Conservation (phyloP, 2,888 invertebrate species). For the Epinotia bilunana region DNA sequence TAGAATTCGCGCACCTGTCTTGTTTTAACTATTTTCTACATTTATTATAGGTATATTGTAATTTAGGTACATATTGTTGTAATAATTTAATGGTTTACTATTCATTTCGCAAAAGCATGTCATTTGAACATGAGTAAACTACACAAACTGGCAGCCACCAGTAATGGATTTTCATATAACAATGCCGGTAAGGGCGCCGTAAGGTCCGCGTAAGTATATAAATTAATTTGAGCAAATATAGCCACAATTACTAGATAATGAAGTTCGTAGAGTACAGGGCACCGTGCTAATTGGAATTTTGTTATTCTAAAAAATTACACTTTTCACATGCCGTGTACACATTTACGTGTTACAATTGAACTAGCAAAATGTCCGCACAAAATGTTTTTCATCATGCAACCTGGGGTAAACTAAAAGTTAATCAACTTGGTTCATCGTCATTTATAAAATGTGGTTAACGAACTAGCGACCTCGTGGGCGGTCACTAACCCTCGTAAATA, state of each 20-base stretch:
- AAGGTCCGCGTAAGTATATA: no score
- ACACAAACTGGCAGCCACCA: no score
- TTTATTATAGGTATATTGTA: no score
- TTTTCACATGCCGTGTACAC: conserved; percentile 14
- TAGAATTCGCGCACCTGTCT: no score
- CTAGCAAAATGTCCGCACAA: conserved; percentile 25
- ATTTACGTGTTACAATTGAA: conserved; percentile 23
- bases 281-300: not conserved
- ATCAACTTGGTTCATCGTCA: conserved; percentile 39
- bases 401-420: conserved; percentile 31
- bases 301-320: conserved; percentile 7
- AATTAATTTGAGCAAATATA: not conserved
- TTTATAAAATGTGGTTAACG: conserved; percentile 42
- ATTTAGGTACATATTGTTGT: no score
- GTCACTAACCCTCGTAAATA: conserved; percentile 36
- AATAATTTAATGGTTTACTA: no score
- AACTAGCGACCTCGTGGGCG: conserved; percentile 37
- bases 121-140: no score
- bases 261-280: not conserved
- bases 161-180: not conserved
- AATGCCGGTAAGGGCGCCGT: not conserved
- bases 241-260: not conserved
- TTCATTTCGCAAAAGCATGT: no score
- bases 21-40: no score
- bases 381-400: conserved; percentile 40